These are phyloP conservation scores for Euborellia annulipes DNA, from an alignment of 1,140 invertebrate species.

Conservation along the genomic window DNA sequence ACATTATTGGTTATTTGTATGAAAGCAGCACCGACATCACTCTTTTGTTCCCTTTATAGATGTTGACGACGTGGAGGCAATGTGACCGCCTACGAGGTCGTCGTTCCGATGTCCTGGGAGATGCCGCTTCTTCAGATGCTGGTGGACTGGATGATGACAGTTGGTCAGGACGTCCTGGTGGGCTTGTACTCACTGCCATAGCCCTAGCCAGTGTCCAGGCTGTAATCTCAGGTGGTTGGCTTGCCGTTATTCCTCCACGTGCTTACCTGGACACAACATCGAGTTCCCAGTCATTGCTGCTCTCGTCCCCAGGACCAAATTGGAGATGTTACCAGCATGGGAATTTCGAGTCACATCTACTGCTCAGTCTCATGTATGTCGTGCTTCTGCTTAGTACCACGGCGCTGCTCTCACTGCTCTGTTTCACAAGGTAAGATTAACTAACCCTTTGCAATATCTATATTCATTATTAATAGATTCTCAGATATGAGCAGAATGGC, in stretches of 20 bases:
- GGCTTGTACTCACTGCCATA: constrained; percentile 26
- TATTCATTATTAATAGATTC: too few relatives aligned
- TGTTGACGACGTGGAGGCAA: constrained; percentile 5
- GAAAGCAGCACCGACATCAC: too few relatives aligned
- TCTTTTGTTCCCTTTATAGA: constrained; percentile 5
- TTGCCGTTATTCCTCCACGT: constrained; percentile 27
- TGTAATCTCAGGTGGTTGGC: constrained; percentile 29
- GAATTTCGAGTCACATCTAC: constrained; percentile 29
- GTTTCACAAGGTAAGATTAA: constrained; percentile 23
- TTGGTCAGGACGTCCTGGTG: constrained; percentile 25
- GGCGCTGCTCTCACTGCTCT: constrained; percentile 26
- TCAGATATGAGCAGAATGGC: too few relatives aligned
- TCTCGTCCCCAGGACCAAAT: too few relatives aligned
- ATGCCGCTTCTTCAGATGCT: too few relatives aligned
- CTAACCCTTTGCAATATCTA: too few relatives aligned
- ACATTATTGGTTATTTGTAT: too few relatives aligned
- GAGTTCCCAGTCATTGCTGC: too few relatives aligned
- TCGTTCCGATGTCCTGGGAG: too few relatives aligned
- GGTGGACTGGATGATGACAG: too few relatives aligned
- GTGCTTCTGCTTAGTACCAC: constrained; percentile 29
- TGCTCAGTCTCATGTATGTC: constrained; percentile 33
- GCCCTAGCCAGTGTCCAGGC: constrained; percentile 23
- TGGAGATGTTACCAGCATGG: constrained; percentile 21
- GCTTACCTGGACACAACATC: too few relatives aligned
- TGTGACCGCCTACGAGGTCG: background rate